These are phyloP conservation scores for Dendrocopos noguchii DNA, from an alignment of 2,113 vertebrate genomes.

Conservation along the genomic window DNA sequence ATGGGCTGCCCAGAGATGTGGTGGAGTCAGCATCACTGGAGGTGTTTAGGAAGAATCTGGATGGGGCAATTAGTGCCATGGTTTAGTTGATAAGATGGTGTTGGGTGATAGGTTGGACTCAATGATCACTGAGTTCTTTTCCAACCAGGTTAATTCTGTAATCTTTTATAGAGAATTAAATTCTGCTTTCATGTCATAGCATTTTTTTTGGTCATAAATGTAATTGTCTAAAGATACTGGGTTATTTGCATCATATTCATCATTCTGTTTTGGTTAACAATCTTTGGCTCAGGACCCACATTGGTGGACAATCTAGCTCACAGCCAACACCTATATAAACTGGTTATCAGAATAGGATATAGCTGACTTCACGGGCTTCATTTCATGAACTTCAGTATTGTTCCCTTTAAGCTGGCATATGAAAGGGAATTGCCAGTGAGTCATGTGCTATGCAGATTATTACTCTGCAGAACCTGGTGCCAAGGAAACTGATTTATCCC, in stretches of 20 bases:
- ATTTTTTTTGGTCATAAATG: not conserved
- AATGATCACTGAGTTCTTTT: no score
- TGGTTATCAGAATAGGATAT: not conserved
- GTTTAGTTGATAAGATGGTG: no score
- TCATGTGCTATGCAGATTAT: not conserved
- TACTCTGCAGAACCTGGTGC: not conserved
- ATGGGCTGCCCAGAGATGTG: no score
- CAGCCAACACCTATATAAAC: not conserved
- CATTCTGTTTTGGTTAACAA: not conserved
- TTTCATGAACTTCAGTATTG: not conserved
- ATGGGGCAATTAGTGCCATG: no score
- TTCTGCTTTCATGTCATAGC: not conserved
- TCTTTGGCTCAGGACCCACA: not conserved
- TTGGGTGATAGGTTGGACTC: no score
- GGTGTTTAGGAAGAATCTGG: no score
- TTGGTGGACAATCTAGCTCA: not conserved
- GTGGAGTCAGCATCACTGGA: no score
- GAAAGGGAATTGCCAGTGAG: slow-evolving; percentile 33
- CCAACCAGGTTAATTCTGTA: no score
- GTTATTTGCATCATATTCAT: not conserved
- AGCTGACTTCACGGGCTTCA: not conserved
- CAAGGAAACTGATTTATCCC: slow-evolving; percentile 25
- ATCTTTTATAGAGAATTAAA: not conserved
- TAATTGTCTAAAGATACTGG: not conserved
- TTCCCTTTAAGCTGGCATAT: not conserved